phyloP scores from a whole-genome alignment of 2,888 invertebrate species.

The Sepiola atlantica region DNA sequence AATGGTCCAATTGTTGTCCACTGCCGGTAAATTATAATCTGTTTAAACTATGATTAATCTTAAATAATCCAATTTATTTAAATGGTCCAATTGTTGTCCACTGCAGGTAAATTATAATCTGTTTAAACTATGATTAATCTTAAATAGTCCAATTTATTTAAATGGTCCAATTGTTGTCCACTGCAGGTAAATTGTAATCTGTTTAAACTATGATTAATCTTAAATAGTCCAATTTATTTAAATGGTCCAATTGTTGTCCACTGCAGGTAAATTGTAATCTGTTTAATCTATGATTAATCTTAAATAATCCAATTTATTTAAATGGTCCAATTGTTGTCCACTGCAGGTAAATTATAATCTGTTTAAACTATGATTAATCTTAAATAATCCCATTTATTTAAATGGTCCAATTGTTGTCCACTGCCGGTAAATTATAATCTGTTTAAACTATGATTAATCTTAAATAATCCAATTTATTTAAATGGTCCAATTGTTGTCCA shows the following conservation, averaged over 20 bases:
- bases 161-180: conserved; percentile 92
- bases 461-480: too few species aligned
- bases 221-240: too few species aligned
- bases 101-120: conserved; percentile 81
- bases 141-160: too few species aligned
- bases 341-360: conserved; percentile 81
- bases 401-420: conserved; percentile 92
- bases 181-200: conserved; percentile 81
- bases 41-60: neutral
- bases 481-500: conserved; percentile 92
- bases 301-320: too few species aligned
- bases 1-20: conserved; percentile 92
- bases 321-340: conserved; percentile 92
- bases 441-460: neutral
- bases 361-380: neutral
- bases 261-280: conserved; percentile 81
- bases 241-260: conserved; percentile 92
- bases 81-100: conserved; percentile 92
- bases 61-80: too few species aligned
- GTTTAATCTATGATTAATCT: neutral
- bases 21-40: conserved; percentile 81
- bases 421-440: conserved; percentile 81
- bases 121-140: neutral
- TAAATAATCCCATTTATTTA: too few species aligned
- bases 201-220: neutral